A percentile compares a stretch with the other conserved stretches of the same genome.
These are phyloP conservation scores for Xestia xanthographa DNA, from an alignment of 2,888 invertebrate species.

Conservation along the genomic window DNA sequence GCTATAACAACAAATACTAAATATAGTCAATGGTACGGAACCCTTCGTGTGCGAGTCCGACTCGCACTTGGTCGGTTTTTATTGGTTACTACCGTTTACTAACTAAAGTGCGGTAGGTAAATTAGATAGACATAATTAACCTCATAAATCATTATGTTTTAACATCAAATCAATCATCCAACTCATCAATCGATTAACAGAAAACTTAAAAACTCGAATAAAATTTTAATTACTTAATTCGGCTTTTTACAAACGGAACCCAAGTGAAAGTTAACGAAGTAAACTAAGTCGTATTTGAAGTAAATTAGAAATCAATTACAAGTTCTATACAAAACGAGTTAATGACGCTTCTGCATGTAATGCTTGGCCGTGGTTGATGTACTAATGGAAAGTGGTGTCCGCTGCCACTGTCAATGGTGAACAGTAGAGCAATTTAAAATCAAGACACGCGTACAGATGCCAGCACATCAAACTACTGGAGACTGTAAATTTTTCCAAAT, in stretches of 20 bases:
- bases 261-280: conserved; percentile 42
- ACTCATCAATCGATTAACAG: conserved; percentile 23
- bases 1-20: no score
- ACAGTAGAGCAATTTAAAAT: no score
- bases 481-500: no score
- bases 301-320: conserved; percentile 65
- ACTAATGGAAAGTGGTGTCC: conserved; percentile 57
- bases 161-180: conserved; percentile 26
- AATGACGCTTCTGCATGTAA: conserved; percentile 51
- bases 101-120: background rate
- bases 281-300: conserved; percentile 51
- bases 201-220: conserved; percentile 14
- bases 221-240: conserved; percentile 42
- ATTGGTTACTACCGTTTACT: background rate
- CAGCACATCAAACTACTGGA: no score
- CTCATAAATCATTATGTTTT: conserved; percentile 8
- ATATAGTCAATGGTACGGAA: no score
- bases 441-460: no score
- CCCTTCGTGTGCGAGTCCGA: no score
- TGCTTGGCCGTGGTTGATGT: conserved; percentile 23
- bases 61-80: no score
- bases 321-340: conserved; percentile 53
- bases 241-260: conserved; percentile 33
- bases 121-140: background rate
- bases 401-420: background rate